These are phyloP conservation scores for Caenorhabditis sinica DNA, from an alignment of 2,888 invertebrate species.

Conservation along the genomic window DNA sequence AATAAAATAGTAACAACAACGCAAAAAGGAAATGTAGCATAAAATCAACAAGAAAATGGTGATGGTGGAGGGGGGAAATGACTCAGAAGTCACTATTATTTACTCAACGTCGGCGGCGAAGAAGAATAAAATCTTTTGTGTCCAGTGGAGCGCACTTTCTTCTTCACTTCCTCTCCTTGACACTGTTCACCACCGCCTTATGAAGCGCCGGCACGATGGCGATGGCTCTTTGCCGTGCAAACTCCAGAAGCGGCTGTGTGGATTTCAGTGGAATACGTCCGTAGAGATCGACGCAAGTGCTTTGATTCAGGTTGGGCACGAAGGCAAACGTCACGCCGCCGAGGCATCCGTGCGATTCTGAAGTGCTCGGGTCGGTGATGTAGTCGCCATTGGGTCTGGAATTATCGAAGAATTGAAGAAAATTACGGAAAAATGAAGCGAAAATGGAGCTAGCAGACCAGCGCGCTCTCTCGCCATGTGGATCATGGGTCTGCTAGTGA, in stretches of 20 bases:
- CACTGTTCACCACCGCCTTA: constrained; percentile 54
- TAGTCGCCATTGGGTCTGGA: constrained; percentile 19
- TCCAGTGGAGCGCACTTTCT: constrained; percentile 12
- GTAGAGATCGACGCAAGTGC: constrained; percentile 47
- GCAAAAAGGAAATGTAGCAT: constrained; percentile 12
- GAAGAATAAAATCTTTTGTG: constrained; percentile 4
- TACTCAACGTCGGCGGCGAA: constrained; percentile 24
- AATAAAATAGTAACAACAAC: background rate
- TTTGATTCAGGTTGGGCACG: constrained; percentile 54
- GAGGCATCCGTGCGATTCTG: background rate
- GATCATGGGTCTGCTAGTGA: too few relatives aligned
- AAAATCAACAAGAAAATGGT: constrained; percentile 29
- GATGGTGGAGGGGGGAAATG: background rate
- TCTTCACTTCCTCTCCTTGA: constrained; percentile 18
- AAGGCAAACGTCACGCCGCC: constrained; percentile 54
- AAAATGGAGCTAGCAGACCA: too few relatives aligned
- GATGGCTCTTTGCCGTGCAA: constrained; percentile 47
- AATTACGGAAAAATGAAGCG: too few relatives aligned
- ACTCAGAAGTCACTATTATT: constrained; percentile 47
- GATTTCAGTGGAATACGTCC: constrained; percentile 38
- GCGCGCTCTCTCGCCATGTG: too few relatives aligned
- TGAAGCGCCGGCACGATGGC: constrained; percentile 48
- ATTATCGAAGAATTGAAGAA: too few relatives aligned
- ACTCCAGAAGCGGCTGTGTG: constrained; percentile 30
- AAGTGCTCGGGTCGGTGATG: constrained; percentile 47